Base-by-base conservation (phyloP, 2,888 invertebrate genomes). In the Toxonevra muliebris region DNA sequence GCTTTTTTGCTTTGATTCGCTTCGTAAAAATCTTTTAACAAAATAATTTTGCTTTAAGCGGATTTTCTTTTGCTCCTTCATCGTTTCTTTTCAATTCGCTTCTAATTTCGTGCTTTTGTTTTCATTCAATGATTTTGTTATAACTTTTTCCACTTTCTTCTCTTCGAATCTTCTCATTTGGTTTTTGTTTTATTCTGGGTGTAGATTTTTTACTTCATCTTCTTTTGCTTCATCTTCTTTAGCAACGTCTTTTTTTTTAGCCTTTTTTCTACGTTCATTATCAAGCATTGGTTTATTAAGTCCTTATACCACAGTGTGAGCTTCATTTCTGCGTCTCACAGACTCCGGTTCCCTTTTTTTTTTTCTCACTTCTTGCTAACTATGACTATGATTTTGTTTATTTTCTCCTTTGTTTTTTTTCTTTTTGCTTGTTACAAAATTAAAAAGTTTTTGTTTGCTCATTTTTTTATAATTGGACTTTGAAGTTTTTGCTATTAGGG, bases 41-140 rank as follows among this genome's bases (percentile, higher is more conserved):
- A 79, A 82, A 81, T 78, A 80, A 81, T 82, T 81, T 81, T 70
- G 76, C 80, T 80, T 78, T 82, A 82, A 81, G 82, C 80, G 77
- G 82, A 57, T 60, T 61, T 59, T 73, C 75, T 71, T 74, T 75
- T 73, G 73, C 75, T 72, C 68, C 72, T 70, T 72, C 71, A 73
- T 74, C 76, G 76, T 74, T 77, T 76, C 73, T 74, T 71, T 69
- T 69, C 53, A 11, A 45, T 20, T 45, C 9, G n/a, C 61, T 11
- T 5, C 62, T 59, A 5, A 42, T 10, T 13, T 48, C 54, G 58
- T 60, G 66, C 61, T 62, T 66, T 62, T 61, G 53, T 64, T 61
- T 61, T 67, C 65, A 57, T 62, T 66, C 40, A 11, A 40, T 43
- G 43, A 10, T 41, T 11, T 15, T 17, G 12, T 59, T 41, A 41